Base-by-base conservation (phyloP, 2,888 invertebrate genomes). In the Nephrotoma flavescens region DNA sequence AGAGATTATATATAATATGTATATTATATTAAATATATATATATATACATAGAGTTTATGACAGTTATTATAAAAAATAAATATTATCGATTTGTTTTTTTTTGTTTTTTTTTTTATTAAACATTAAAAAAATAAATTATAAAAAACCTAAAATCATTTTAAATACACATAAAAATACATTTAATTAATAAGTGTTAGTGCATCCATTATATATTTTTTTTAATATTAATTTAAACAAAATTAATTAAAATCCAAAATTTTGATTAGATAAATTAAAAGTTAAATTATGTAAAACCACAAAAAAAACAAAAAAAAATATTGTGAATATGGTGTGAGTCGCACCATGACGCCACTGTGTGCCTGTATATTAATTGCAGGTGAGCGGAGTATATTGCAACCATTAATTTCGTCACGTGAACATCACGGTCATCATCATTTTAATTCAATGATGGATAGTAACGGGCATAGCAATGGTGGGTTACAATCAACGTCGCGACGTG, bases 401-500 rank as follows among this genome's bases (percentile, higher is more conserved):
- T 86, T 88, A 83, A 88, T 88, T 87, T 88, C 88, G 87, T 89
- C 89, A 87, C 88, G 88, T 88, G 88, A 86, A 15, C 86, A 86
- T 57, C 31, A 31, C 31, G 41, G 45, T 31, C 57, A 86, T 71
- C 86, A 86, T 42, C 85, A 86, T 31, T 47, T 86, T 41, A 45
- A 15, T 41, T 86, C 85, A 6, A 83, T 87, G 85, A 85, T 87
- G 83, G 87, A 87, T 85, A 87, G 86, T 85, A 41, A 86, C 86
- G 47, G 47, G 86, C 41, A 85, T 83, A 42, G 83, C 88, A 71
- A 71, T 71, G 71, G 71, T 2, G 83, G 88, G 88, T 52, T 88
- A 89, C 87, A 42, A 87, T 90, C 91, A 6, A 90, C 91, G 45
- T 91, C 90, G 88, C 89, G 92, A 86, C 90, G 92, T 86, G 92